phyloP scores from a whole-genome alignment of 2,113 vertebrate genomes.

The Pyxicephalus adspersus region DNA sequence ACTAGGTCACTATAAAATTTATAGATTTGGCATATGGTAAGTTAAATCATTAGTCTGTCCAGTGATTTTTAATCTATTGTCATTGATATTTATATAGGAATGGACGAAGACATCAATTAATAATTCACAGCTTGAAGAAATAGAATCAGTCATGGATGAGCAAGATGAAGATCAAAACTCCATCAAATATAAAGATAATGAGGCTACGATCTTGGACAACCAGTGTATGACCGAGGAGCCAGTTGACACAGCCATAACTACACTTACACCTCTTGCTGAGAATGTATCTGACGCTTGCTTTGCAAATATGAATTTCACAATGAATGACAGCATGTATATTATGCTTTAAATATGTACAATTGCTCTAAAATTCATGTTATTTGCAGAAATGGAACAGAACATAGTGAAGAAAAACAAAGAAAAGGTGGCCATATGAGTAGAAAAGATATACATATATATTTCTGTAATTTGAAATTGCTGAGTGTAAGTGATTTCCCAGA shows the following conservation, averaged over 20 bases:
- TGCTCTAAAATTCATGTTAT: not conserved
- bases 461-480: too few relatives aligned
- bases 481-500: too few relatives aligned
- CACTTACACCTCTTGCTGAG: not conserved
- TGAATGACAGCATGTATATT: constrained; percentile 43
- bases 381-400: not conserved
- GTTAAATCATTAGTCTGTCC: too few relatives aligned
- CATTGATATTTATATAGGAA: constrained; percentile 7
- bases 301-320: not conserved
- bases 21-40: too few relatives aligned
- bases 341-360: not conserved
- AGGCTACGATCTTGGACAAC: not conserved
- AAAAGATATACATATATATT: too few relatives aligned
- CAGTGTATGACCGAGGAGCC: not conserved
- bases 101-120: constrained; percentile 4
- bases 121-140: constrained; percentile 5
- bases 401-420: too few relatives aligned
- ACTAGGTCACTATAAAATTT: too few relatives aligned
- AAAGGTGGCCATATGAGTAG: too few relatives aligned
- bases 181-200: not conserved
- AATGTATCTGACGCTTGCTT: constrained; percentile 5
- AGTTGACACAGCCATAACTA: not conserved
- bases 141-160: not conserved
- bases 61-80: not conserved
- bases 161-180: not conserved